Percentiles rank a stretch among this genome's conserved stretches.
phyloP scores from a whole-genome alignment of 2,888 invertebrate species.

The Caenorhabditis parvicauda region DNA sequence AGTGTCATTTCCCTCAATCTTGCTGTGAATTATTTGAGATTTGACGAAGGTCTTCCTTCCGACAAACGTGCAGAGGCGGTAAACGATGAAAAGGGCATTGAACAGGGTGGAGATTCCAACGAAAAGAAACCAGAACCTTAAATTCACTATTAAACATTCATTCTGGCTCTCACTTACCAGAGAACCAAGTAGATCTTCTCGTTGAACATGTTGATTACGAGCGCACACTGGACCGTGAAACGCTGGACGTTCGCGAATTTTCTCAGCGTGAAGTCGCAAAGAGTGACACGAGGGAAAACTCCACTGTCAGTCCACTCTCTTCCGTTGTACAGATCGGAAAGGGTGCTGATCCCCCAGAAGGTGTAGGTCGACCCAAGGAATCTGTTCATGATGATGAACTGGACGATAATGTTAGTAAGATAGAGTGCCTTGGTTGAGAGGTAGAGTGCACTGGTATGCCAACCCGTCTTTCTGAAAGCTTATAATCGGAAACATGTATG shows the following conservation, averaged over 20 bases:
- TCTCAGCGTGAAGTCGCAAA: slow-evolving; percentile 59
- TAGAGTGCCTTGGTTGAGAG: slow-evolving; percentile 54
- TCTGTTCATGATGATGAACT: slow-evolving; percentile 61
- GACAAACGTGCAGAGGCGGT: slow-evolving; percentile 46
- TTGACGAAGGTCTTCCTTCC: slow-evolving; percentile 39
- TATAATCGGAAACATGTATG: too few relatives aligned
- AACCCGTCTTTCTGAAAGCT: too few relatives aligned
- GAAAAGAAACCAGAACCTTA: slow-evolving; percentile 65
- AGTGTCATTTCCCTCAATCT: too few relatives aligned
- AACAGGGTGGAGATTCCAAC: slow-evolving; percentile 64
- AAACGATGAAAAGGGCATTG: slow-evolving; percentile 65
- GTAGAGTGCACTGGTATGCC: too few relatives aligned
- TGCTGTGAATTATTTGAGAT: too few relatives aligned
- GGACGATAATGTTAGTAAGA: slow-evolving; percentile 58
- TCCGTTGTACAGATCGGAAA: slow-evolving; percentile 55
- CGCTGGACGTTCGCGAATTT: slow-evolving; percentile 63
- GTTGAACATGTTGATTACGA: slow-evolving; percentile 63
- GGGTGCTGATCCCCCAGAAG: slow-evolving; percentile 60
- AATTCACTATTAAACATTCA: neutral
- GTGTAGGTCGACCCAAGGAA: slow-evolving; percentile 61
- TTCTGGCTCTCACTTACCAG: slow-evolving; percentile 33
- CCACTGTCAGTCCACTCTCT: slow-evolving; percentile 61
- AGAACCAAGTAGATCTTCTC: slow-evolving; percentile 61
- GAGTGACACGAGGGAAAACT: slow-evolving; percentile 59
- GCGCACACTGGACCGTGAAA: slow-evolving; percentile 61